Conservation (phyloP, 2,888 invertebrate genomes). For the Ernsta delagoae region DNA sequence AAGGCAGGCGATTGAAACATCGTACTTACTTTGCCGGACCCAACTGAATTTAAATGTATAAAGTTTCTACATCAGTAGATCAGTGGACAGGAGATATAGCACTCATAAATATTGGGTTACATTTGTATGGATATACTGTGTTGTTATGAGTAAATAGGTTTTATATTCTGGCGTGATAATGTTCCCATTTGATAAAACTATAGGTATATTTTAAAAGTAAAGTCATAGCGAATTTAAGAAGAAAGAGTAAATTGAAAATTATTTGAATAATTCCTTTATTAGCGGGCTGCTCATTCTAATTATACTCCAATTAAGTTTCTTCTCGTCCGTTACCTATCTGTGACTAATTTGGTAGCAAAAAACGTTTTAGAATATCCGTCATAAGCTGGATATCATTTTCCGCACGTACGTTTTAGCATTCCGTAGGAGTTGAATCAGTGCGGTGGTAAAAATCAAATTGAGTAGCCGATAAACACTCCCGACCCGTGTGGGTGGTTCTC, state of each 20-base stretch:
- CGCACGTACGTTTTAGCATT: conserved; percentile 63
- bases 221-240: too few species aligned
- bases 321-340: background rate
- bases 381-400: conserved; percentile 57
- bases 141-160: too few species aligned
- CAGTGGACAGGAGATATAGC: conserved; percentile 57
- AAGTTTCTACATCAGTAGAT: conserved; percentile 57
- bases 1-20: conserved; percentile 77
- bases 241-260: too few species aligned
- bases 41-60: conserved; percentile 78
- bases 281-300: too few species aligned
- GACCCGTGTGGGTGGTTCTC: conserved; percentile 51
- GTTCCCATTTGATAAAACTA: too few species aligned
- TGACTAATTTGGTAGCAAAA: background rate
- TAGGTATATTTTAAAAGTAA: too few species aligned
- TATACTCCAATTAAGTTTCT: background rate
- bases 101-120: conserved; percentile 37
- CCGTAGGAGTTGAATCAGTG: conserved; percentile 69
- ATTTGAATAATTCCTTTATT: too few species aligned
- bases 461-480: conserved; percentile 80
- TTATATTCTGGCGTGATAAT: too few species aligned
- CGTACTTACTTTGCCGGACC: conserved; percentile 59
- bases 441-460: conserved; percentile 82
- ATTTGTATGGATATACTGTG: too few species aligned
- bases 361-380: conserved; percentile 45